These are phyloP conservation scores for Rhagoletis zephyria DNA, from an alignment of 1,140 invertebrate species.

Conservation along the genomic window DNA sequence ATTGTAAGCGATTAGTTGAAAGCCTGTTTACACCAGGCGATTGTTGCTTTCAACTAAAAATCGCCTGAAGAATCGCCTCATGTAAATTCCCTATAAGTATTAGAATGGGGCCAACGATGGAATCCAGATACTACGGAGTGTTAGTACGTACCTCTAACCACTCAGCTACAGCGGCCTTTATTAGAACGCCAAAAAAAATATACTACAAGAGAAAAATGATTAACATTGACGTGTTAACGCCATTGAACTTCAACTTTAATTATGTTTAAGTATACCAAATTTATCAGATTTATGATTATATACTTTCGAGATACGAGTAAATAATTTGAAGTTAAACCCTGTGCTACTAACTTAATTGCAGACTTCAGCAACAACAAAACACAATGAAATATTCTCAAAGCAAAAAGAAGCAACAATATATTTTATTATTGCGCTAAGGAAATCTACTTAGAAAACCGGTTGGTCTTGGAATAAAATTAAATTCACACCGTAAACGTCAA, in stretches of 20 bases:
- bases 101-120: too few relatives aligned
- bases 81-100: too few relatives aligned
- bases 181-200: background rate
- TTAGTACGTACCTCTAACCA: too few relatives aligned
- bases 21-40: too few relatives aligned
- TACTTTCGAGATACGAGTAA: background rate
- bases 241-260: constrained; percentile 48
- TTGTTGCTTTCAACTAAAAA: too few relatives aligned
- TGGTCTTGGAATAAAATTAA: constrained; percentile 34
- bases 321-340: constrained; percentile 26
- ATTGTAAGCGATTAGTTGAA: too few relatives aligned
- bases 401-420: background rate
- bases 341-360: constrained; percentile 45
- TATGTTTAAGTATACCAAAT: background rate
- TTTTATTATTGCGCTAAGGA: constrained; percentile 7
- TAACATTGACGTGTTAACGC: constrained; percentile 17
- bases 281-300: background rate
- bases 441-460: constrained; percentile 40
- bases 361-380: background rate
- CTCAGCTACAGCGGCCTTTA: too few relatives aligned
- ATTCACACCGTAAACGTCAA: background rate
- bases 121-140: too few relatives aligned
- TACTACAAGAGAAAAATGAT: background rate
- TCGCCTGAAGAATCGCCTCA: too few relatives aligned
- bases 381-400: constrained; percentile 10